phyloP scores from a whole-genome alignment of 2,888 invertebrate genomes.

The Prosopocoilus inquinatus region DNA sequence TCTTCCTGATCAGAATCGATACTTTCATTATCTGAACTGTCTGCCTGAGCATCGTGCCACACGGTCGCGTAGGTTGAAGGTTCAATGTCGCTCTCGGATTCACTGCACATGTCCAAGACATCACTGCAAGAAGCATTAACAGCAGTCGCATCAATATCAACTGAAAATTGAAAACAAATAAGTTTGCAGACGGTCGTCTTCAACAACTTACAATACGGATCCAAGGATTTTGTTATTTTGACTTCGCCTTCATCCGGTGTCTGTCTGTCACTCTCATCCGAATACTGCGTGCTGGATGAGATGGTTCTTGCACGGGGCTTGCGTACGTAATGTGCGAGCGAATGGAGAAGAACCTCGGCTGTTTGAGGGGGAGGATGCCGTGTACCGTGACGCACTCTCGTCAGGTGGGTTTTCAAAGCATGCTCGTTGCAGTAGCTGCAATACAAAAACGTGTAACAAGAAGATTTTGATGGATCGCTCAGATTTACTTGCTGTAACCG shows the following conservation, averaged over 20 bases:
- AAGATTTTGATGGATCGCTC: too few relatives aligned
- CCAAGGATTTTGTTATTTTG: conserved; percentile 50
- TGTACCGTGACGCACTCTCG: conserved; percentile 60
- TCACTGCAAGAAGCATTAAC: conserved; percentile 57
- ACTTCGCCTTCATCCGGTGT: conserved; percentile 51
- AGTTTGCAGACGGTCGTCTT: neutral
- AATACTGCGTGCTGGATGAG: conserved; percentile 36
- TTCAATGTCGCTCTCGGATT: conserved; percentile 73
- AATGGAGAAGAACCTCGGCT: conserved; percentile 64
- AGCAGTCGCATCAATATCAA: conserved; percentile 55
- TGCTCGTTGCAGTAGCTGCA: conserved; percentile 63
- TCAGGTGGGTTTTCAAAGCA: conserved; percentile 62
- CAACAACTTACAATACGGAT: conserved; percentile 60
- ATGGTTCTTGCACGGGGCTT: conserved; percentile 38
- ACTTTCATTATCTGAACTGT: conserved; percentile 75
- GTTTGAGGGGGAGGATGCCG: conserved; percentile 64
- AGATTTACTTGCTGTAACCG: conserved; percentile 51
- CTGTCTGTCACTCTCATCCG: conserved; percentile 39
- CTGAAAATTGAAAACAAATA: conserved; percentile 38
- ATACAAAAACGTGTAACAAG: neutral
- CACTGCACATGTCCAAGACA: conserved; percentile 68
- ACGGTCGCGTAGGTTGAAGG: conserved; percentile 61
- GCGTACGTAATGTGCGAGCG: conserved; percentile 64
- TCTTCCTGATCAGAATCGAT: conserved; percentile 76
- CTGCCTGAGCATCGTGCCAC: conserved; percentile 63